phyloP scores from a whole-genome alignment of 2,797 vertebrate species.

The Cryptoblepharus egeriae region DNA sequence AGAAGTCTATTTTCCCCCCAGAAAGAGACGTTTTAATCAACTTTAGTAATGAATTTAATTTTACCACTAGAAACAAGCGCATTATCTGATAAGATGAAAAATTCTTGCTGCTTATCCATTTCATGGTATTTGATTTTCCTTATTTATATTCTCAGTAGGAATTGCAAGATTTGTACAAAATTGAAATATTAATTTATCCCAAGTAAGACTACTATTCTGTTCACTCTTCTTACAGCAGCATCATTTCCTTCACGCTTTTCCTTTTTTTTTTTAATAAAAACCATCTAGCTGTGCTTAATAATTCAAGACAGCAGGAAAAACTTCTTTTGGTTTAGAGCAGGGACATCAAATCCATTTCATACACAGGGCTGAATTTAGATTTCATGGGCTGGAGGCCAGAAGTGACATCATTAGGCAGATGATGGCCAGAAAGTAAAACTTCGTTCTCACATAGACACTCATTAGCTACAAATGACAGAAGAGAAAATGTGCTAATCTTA shows the following conservation, averaged over 20 bases:
- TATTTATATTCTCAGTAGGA: slow-evolving; percentile 54
- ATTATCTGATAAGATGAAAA: slow-evolving; percentile 58
- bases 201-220: slow-evolving; percentile 35
- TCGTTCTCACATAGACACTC: no score
- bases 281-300: not conserved
- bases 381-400: no score
- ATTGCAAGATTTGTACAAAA: slow-evolving; percentile 32
- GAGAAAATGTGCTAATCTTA: no score
- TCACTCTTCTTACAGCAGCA: slow-evolving; percentile 38
- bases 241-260: slow-evolving; percentile 10
- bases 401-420: no score
- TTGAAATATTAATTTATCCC: slow-evolving; percentile 47
- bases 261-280: not conserved
- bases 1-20: slow-evolving; percentile 33
- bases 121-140: slow-evolving; percentile 56
- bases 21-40: slow-evolving; percentile 1
- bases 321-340: no score
- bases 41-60: slow-evolving; percentile 50
- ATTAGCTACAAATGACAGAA: no score
- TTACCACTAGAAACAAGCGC: slow-evolving; percentile 18
- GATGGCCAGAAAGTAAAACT: no score
- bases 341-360: no score
- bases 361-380: no score
- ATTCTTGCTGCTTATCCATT: slow-evolving; percentile 46
- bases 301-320: slow-evolving; percentile 34